Conservation (phyloP, 2,888 invertebrate species). For the Andrena haemorrhoa region DNA sequence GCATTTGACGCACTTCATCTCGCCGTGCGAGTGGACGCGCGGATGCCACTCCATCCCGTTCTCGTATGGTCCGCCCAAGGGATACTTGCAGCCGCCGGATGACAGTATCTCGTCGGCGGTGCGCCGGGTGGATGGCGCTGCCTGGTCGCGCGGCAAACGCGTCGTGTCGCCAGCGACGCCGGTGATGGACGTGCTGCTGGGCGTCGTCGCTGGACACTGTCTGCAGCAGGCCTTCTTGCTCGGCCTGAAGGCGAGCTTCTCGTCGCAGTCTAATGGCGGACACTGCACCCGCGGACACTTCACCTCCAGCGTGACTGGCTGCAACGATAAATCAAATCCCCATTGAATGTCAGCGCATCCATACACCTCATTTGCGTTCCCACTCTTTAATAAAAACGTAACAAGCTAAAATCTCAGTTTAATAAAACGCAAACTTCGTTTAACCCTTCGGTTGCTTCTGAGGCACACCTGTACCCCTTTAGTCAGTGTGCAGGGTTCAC, state of each 20-base stretch:
- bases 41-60: slow-evolving; percentile 96
- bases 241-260: slow-evolving; percentile 90
- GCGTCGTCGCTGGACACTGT: slow-evolving; percentile 87
- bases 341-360: too few species aligned
- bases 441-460: too few species aligned
- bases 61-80: slow-evolving; percentile 88
- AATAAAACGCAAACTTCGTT: too few species aligned
- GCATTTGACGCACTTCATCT: slow-evolving; percentile 95
- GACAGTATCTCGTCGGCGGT: slow-evolving; percentile 90
- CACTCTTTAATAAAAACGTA: too few species aligned
- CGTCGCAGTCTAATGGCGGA: slow-evolving; percentile 90
- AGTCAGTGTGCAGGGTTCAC: too few species aligned
- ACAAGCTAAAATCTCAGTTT: too few species aligned
- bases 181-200: slow-evolving; percentile 62
- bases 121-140: slow-evolving; percentile 85
- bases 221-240: slow-evolving; percentile 93
- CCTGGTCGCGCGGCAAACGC: slow-evolving; percentile 84
- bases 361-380: too few species aligned
- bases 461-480: too few species aligned
- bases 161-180: slow-evolving; percentile 80
- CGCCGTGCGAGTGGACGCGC: slow-evolving; percentile 93
- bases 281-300: slow-evolving; percentile 92
- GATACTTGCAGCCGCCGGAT: slow-evolving; percentile 93
- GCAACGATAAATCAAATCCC: slow-evolving; percentile 57
- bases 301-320: slow-evolving; percentile 90